These are phyloP conservation scores for Poeciliopsis paucimaculata DNA, from an alignment of 2,797 vertebrate genomes.

Conservation along the genomic window DNA sequence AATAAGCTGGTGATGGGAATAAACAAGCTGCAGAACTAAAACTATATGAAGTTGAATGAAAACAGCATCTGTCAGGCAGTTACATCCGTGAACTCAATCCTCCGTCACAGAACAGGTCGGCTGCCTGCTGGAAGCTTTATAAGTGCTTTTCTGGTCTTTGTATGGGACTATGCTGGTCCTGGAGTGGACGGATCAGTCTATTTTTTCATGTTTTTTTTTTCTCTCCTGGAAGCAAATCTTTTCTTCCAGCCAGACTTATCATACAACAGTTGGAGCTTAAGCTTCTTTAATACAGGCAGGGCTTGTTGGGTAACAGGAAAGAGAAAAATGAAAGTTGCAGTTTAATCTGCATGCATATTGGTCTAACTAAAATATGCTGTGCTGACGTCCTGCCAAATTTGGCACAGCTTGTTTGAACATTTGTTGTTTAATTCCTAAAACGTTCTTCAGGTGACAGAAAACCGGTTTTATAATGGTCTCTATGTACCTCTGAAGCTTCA, in stretches of 20 bases:
- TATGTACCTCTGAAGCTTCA: no score
- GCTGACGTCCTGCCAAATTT: not conserved
- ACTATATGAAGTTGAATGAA: not conserved
- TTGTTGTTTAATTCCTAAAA: no score
- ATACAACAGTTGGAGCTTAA: conserved; percentile 2
- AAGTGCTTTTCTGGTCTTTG: not conserved
- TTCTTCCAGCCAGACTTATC: not conserved
- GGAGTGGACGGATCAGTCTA: not conserved
- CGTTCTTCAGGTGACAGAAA: no score
- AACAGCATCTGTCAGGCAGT: conserved; percentile 8
- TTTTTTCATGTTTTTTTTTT: not conserved
- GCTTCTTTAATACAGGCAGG: not conserved
- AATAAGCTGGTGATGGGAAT: conserved; percentile 13
- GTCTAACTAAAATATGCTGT: not conserved
- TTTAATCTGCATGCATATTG: not conserved
- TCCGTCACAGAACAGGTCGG: not conserved
- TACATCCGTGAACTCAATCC: conserved; percentile 5
- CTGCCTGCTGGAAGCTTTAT: conserved; percentile 4
- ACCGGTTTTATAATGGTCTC: no score
- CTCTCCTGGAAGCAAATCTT: not conserved
- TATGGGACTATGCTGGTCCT: not conserved
- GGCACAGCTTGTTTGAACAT: not conserved
- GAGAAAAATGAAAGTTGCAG: not conserved
- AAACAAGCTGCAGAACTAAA: conserved; percentile 3
- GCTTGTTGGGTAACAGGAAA: not conserved